A percentile compares a stretch with the other conserved stretches of the same genome.
phyloP scores from a whole-genome alignment of 1,140 invertebrate genomes.

The Mercenaria mercenaria region DNA sequence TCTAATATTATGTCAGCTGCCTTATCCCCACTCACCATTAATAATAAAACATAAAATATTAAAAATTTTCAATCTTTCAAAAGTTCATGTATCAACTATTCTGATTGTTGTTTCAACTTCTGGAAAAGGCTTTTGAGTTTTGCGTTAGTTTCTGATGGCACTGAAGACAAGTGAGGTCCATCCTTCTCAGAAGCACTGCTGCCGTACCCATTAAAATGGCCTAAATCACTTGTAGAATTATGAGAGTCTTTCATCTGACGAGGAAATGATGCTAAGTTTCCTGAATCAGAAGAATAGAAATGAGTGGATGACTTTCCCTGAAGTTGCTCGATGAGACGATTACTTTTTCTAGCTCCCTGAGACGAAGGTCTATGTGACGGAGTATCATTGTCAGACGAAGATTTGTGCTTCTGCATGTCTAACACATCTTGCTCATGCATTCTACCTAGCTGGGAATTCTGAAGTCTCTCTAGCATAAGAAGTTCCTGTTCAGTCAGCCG shows the following conservation, averaged over 20 bases:
- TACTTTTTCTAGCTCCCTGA: neutral
- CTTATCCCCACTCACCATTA: too few species aligned
- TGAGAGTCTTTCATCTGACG: neutral
- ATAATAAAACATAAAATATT: too few species aligned
- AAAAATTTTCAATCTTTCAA: too few species aligned
- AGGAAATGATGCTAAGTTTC: neutral
- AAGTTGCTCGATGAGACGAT: neutral
- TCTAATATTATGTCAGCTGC: too few species aligned
- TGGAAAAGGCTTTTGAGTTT: neutral
- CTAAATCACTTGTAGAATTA: neutral
- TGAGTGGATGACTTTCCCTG: neutral
- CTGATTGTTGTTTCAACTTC: neutral
- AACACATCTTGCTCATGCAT: neutral
- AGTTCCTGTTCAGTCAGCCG: neutral
- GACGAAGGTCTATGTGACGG: neutral
- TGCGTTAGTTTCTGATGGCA: neutral
- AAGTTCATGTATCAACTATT: too few species aligned
- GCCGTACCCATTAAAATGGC: neutral
- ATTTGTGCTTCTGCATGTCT: neutral
- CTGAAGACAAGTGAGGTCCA: neutral
- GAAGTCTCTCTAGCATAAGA: neutral
- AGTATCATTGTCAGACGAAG: neutral
- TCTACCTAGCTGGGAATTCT: neutral
- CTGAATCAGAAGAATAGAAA: neutral
- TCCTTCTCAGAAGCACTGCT: neutral